Conservation (phyloP, 2,113 vertebrate genomes). For the Festucalex cinctus region DNA sequence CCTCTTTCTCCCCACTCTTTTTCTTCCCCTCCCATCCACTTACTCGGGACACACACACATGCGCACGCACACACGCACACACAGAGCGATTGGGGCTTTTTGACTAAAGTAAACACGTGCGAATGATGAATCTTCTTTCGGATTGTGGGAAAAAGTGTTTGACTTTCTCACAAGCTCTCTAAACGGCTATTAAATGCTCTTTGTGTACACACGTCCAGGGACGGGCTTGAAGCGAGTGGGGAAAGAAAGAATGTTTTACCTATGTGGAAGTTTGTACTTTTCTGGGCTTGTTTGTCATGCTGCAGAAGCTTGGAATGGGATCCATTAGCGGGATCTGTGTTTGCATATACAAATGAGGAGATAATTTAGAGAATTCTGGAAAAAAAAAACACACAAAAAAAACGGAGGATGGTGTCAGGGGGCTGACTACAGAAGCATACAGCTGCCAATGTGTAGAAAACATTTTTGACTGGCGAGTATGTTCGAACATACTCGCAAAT, state of each 20-base stretch:
- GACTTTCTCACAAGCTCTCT: conserved; percentile 76
- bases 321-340: background rate
- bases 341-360: background rate
- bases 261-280: conserved; percentile 33
- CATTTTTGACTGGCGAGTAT: too few relatives aligned
- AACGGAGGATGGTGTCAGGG: background rate
- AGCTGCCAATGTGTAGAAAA: too few relatives aligned
- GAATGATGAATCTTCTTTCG: conserved; percentile 73
- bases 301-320: background rate
- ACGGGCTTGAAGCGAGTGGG: conserved; percentile 20
- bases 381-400: too few relatives aligned
- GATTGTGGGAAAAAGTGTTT: conserved; percentile 76
- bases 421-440: too few relatives aligned
- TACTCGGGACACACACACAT: conserved; percentile 8
- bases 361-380: too few relatives aligned
- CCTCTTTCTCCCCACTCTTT: conserved; percentile 27
- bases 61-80: conserved; percentile 17
- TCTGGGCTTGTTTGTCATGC: conserved; percentile 5
- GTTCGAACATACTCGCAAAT: too few relatives aligned
- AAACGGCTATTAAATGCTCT: conserved; percentile 69
- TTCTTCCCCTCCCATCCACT: conserved; percentile 39
- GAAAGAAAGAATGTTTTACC: conserved; percentile 36
- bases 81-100: conserved; percentile 48
- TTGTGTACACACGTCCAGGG: conserved; percentile 47
- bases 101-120: conserved; percentile 71